A percentile compares a stretch with the other conserved stretches of the same genome.
phyloP scores from a whole-genome alignment of 2,113 vertebrate genomes.

The Oostethus manadensis region DNA sequence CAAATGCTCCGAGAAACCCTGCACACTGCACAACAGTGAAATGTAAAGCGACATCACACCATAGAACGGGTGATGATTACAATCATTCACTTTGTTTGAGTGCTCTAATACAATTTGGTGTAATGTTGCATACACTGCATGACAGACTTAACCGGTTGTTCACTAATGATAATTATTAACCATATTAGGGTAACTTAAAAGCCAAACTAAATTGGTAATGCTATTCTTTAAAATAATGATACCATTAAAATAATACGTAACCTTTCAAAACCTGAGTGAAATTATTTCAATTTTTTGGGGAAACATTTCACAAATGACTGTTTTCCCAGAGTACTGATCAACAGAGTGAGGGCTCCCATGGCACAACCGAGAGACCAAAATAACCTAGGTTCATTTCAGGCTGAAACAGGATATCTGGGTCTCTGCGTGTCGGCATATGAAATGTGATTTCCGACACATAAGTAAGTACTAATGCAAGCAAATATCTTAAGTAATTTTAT shows the following conservation, averaged over 20 bases:
- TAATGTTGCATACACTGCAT: not conserved
- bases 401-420: conserved; percentile 38
- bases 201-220: not conserved
- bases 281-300: conserved; percentile 5
- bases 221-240: not conserved
- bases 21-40: conserved; percentile 1
- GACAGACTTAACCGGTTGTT: not conserved
- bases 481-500: not conserved
- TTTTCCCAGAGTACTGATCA: conserved; percentile 14
- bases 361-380: conserved; percentile 39
- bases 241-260: not conserved
- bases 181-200: not conserved
- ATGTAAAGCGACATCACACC: conserved; percentile 47
- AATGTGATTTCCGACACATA: not conserved
- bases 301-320: not conserved
- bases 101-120: not conserved
- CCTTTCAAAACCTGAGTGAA: conserved; percentile 8
- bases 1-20: too few species aligned
- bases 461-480: not conserved
- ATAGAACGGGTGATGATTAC: conserved; percentile 50
- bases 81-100: conserved; percentile 53
- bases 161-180: not conserved
- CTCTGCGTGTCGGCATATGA: not conserved
- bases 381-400: conserved; percentile 35
- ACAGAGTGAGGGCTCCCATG: conserved; percentile 25